phyloP scores from a whole-genome alignment of 2,797 vertebrate species.

The Pygocentrus nattereri region DNA sequence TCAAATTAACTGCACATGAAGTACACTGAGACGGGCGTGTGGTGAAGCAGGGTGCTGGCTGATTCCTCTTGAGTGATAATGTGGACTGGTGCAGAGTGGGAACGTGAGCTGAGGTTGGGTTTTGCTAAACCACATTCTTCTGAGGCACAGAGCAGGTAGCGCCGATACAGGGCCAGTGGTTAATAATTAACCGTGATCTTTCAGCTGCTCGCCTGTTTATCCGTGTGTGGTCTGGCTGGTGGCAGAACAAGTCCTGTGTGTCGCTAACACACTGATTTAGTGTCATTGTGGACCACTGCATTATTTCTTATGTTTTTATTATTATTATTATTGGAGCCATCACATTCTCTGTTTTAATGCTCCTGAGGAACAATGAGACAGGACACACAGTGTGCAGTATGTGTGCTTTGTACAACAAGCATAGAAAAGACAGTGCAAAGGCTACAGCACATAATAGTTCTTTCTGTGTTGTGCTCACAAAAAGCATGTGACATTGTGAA shows the following conservation, averaged over 20 bases:
- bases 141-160: neutral
- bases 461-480: no score
- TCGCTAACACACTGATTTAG: conserved; percentile 6
- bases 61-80: neutral
- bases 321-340: neutral
- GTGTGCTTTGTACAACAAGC: conserved; percentile 31
- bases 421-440: conserved; percentile 19
- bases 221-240: conserved; percentile 31
- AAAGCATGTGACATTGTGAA: no score
- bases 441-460: neutral
- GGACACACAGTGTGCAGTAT: conserved; percentile 5
- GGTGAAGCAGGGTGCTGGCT: neutral
- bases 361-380: neutral
- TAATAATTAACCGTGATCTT: conserved; percentile 50
- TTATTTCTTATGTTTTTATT: neutral
- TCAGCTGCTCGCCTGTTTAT: conserved; percentile 26
- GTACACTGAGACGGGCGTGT: neutral
- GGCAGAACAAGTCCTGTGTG: conserved; percentile 3
- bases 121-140: conserved; percentile 27
- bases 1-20: neutral
- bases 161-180: conserved; percentile 7
- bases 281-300: neutral
- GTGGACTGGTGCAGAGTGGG: neutral
- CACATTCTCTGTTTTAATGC: neutral
- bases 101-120: conserved; percentile 13